Percentiles rank a stretch among this genome's conserved stretches.
Evolutionary conservation across 2,113 vertebrate species (phyloP).

Genomic region (Xiphorhynchus elegans): DNA sequence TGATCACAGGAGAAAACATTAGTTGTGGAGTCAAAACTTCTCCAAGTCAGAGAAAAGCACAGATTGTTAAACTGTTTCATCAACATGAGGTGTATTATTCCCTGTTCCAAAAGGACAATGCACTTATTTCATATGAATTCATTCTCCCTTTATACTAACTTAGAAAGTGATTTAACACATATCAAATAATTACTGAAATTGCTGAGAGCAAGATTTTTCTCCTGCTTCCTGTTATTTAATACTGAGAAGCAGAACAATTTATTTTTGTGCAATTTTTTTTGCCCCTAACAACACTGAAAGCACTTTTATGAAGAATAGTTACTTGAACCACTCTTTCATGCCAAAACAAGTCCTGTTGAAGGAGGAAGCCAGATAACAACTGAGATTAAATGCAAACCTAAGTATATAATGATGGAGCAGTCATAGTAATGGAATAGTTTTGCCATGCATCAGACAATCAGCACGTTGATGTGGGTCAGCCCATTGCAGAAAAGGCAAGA

Average conservation of each 20-base stretch:
- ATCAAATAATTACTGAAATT: not conserved
- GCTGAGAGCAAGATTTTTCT: not conserved
- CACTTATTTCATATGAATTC: not conserved
- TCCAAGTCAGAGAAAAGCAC: not conserved
- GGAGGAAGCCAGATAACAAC: conserved; percentile 3
- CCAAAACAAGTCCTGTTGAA: not conserved
- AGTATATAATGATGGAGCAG: not conserved
- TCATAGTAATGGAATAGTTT: not conserved
- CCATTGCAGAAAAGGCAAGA: not conserved
- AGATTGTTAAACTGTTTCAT: not conserved
- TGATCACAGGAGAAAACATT: not conserved
- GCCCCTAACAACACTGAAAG: not conserved
- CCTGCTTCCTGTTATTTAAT: not conserved
- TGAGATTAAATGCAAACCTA: not conserved
- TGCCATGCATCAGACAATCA: not conserved
- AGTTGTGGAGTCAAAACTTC: not conserved
- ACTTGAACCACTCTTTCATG: not conserved
- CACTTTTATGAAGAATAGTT: not conserved
- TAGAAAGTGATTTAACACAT: not conserved
- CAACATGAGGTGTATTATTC: not conserved
- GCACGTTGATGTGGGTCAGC: not conserved
- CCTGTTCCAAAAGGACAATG: not conserved
- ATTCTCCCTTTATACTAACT: not conserved
- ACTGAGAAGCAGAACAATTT: not conserved
- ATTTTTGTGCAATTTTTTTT: not conserved